Percentiles rank a stretch among this genome's conserved stretches.
phyloP scores from a whole-genome alignment of 2,888 invertebrate species.

The Leptopterna dolabrata region DNA sequence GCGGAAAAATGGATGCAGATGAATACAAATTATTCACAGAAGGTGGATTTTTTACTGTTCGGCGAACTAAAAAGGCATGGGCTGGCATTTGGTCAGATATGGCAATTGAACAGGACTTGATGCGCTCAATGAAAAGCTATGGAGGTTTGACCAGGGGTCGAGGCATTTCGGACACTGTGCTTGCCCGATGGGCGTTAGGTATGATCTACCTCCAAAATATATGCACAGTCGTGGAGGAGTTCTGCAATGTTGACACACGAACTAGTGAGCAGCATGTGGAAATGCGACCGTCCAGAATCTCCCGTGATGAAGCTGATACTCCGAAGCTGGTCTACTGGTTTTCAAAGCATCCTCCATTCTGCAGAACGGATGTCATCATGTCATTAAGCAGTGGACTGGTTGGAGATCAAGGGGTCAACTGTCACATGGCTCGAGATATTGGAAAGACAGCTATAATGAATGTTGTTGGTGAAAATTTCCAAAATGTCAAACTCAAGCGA shows the following conservation, averaged over 20 bases:
- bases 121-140: background rate
- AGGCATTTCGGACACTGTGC: background rate
- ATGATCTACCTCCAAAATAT: background rate
- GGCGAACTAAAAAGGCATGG: background rate
- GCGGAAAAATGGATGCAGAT: background rate
- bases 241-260: background rate
- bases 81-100: too few species aligned
- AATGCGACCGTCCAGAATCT: background rate
- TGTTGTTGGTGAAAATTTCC: conserved; percentile 55
- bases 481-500: conserved; percentile 54
- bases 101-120: background rate
- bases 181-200: background rate
- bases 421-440: conserved; percentile 58
- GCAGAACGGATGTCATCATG: background rate
- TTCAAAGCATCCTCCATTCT: background rate
- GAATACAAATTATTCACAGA: background rate
- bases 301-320: background rate
- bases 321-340: background rate
- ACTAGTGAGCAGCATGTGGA: background rate
- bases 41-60: background rate
- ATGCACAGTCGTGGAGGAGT: background rate
- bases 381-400: conserved; percentile 60
- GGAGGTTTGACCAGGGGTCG: background rate
- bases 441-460: conserved; percentile 39
- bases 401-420: conserved; percentile 60